Percentiles rank a stretch among this genome's conserved stretches.
phyloP scores from a whole-genome alignment of 2,888 invertebrate species.

The Eledona agricola region DNA sequence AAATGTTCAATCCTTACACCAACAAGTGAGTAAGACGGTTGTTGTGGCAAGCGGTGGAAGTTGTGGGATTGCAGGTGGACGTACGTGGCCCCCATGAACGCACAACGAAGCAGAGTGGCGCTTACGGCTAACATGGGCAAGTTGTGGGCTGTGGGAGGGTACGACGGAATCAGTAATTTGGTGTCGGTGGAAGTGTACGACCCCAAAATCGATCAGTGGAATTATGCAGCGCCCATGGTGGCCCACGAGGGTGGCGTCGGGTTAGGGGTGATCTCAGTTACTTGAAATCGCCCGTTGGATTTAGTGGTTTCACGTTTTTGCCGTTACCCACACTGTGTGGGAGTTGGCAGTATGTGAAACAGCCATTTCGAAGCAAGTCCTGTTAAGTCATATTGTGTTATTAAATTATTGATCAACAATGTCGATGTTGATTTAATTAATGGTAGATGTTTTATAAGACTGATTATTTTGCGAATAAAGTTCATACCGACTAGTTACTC shows the following conservation, averaged over 20 bases:
- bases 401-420: too few relatives aligned
- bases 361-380: too few relatives aligned
- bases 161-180: constrained; percentile 81
- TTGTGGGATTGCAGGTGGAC: constrained; percentile 69
- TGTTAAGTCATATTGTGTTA: too few relatives aligned
- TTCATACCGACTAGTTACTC: too few relatives aligned
- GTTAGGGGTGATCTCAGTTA: constrained; percentile 76
- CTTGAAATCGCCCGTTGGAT: constrained; percentile 32
- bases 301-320: too few relatives aligned
- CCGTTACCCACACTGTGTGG: too few relatives aligned
- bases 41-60: constrained; percentile 1
- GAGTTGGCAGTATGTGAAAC: too few relatives aligned
- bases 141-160: constrained; percentile 83
- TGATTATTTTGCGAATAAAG: too few relatives aligned
- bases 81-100: constrained; percentile 81
- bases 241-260: constrained; percentile 91
- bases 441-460: too few relatives aligned
- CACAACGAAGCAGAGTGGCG: constrained; percentile 82
- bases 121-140: constrained; percentile 85
- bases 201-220: constrained; percentile 76
- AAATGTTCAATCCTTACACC: constrained; percentile 78
- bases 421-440: too few relatives aligned
- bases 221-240: constrained; percentile 78
- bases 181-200: constrained; percentile 87
- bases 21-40: constrained; percentile 66